These are phyloP conservation scores for Toxostoma redivivum DNA, from an alignment of 2,113 vertebrate genomes.

Conservation along the genomic window DNA sequence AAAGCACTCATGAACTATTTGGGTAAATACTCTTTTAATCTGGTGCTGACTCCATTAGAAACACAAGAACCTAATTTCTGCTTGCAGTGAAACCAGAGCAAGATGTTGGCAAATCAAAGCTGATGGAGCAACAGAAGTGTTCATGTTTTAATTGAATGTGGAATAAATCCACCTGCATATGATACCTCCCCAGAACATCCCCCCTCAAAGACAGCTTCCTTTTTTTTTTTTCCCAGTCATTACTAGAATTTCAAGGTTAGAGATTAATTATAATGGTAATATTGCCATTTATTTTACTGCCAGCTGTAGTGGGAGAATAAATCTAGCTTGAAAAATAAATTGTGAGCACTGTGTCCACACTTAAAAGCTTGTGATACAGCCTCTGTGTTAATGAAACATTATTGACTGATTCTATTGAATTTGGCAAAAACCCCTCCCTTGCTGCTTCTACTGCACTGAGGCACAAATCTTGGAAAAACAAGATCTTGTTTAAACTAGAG, in stretches of 20 bases:
- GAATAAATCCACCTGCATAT: not conserved
- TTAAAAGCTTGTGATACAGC: slow-evolving; percentile 15
- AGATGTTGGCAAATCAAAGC: slow-evolving; percentile 5
- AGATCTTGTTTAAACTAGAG: not conserved
- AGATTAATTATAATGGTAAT: slow-evolving; percentile 56
- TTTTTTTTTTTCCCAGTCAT: not conserved
- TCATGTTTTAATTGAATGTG: not conserved
- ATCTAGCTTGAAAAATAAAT: slow-evolving; percentile 43
- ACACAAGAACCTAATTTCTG: not conserved
- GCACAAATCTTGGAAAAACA: not conserved
- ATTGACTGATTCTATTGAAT: slow-evolving; percentile 10
- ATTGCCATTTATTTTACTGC: slow-evolving; percentile 41
- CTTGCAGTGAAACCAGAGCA: not conserved
- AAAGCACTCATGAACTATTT: not conserved
- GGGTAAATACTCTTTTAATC: not conserved
- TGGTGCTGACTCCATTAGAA: not conserved
- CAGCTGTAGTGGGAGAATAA: slow-evolving; percentile 31
- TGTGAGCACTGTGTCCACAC: not conserved
- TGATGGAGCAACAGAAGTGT: not conserved
- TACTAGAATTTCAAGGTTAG: slow-evolving; percentile 29
- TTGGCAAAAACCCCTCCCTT: not conserved
- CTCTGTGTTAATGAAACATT: slow-evolving; percentile 46
- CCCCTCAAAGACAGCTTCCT: not conserved
- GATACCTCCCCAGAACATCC: not conserved
- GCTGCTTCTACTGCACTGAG: not conserved